Evolutionary conservation across 2,797 vertebrate species (phyloP).

Genomic region (Tokudaia tokunoshimensis): DNA sequence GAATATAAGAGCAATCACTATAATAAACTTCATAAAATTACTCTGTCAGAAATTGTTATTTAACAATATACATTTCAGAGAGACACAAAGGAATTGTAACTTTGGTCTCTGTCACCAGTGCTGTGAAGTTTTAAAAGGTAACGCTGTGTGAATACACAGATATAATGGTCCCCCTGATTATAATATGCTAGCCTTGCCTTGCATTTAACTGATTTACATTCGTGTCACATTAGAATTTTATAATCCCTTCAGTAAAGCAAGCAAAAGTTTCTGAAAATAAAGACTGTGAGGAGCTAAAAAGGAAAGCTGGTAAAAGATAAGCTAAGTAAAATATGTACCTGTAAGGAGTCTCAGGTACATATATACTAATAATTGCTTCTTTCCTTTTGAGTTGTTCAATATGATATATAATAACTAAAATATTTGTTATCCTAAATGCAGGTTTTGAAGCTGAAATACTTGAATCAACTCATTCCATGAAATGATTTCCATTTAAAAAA

Average conservation of each 20-base stretch:
- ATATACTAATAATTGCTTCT: not conserved
- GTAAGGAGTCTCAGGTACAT: not conserved
- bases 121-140: conserved; percentile 47
- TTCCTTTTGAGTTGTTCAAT: conserved; percentile 11
- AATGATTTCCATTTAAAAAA: not conserved
- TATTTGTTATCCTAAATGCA: not conserved
- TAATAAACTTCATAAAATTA: conserved; percentile 78
- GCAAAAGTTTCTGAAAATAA: conserved; percentile 15
- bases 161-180: conserved; percentile 39
- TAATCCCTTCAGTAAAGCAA: conserved; percentile 38
- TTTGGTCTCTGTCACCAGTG: conserved; percentile 59
- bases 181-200: conserved; percentile 3
- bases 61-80: conserved; percentile 60
- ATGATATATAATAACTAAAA: not conserved
- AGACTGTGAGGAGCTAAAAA: not conserved
- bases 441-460: conserved; percentile 18
- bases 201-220: conserved; percentile 14
- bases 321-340: conserved; percentile 1
- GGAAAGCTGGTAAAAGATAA: not conserved
- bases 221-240: conserved; percentile 27
- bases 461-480: not conserved
- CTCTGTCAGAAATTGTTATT: conserved; percentile 76
- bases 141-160: conserved; percentile 41
- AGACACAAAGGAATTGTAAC: conserved; percentile 71
- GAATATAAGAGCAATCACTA: conserved; percentile 71